These are phyloP conservation scores for Stichopus horrens DNA, from an alignment of 53 echinoderm and acorn worm species.

Conservation along the genomic window DNA sequence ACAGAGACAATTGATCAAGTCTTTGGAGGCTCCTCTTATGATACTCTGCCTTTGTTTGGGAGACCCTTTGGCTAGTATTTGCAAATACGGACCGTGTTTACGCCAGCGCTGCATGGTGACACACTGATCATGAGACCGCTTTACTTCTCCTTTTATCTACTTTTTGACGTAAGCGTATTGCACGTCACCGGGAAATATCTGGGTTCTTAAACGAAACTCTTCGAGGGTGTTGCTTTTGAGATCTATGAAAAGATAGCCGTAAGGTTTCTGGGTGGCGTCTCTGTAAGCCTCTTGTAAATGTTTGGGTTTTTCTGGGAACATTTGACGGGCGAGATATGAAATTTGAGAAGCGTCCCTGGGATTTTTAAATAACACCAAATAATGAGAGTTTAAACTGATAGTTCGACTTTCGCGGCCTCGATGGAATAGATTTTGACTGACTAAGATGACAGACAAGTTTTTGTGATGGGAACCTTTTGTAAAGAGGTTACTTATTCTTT, in stretches of 20 bases:
- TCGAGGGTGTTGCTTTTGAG: constrained; percentile 74
- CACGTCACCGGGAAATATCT: no score
- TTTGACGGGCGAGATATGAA: constrained; percentile 66
- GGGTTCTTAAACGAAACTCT: constrained; percentile 54
- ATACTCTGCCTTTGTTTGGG: no score
- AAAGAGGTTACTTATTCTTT: constrained; percentile 64
- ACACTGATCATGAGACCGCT: no score
- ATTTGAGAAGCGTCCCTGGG: constrained; percentile 79
- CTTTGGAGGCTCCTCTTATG: no score
- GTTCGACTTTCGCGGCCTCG: constrained; percentile 77
- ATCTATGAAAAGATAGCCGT: constrained; percentile 76
- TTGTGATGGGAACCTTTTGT: constrained; percentile 81
- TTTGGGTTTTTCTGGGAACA: constrained; percentile 66
- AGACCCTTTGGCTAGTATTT: no score
- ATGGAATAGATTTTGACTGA: constrained; percentile 76
- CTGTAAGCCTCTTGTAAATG: constrained; percentile 69
- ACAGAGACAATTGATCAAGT: no score
- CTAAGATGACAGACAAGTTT: constrained; percentile 78
- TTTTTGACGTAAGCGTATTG: constrained; percentile 60
- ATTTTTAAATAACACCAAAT: constrained; percentile 78
- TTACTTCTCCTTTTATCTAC: no score
- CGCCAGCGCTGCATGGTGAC: no score
- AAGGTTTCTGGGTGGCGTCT: constrained; percentile 63
- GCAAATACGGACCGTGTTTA: no score
- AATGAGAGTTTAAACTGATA: constrained; percentile 77